These are phyloP conservation scores for Amphimallon solstitiale DNA, from an alignment of 2,888 invertebrate species.

Conservation along the genomic window DNA sequence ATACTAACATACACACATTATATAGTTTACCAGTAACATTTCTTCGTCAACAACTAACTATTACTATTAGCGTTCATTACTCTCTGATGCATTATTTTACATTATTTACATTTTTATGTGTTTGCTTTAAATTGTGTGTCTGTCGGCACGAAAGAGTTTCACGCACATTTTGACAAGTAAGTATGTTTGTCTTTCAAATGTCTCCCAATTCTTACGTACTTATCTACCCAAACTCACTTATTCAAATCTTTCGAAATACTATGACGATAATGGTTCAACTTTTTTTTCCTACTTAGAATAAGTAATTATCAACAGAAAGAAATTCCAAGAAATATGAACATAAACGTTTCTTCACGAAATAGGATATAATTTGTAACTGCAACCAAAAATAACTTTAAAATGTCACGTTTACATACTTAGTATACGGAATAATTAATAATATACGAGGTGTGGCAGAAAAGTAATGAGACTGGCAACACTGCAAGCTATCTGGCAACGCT, in stretches of 20 bases:
- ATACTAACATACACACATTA: slow-evolving; percentile 46
- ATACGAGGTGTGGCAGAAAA: too few species aligned
- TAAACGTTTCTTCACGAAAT: neutral
- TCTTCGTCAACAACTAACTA: neutral
- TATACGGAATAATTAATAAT: too few species aligned
- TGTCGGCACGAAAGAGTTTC: neutral
- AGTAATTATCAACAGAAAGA: neutral
- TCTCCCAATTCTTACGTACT: neutral
- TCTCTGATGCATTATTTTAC: slow-evolving; percentile 27
- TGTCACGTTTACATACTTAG: too few species aligned
- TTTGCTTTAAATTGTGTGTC: neutral
- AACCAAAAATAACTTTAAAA: neutral
- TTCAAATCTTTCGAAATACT: neutral
- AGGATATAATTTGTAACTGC: neutral
- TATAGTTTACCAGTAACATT: slow-evolving; percentile 12
- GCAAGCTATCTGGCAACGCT: too few species aligned
- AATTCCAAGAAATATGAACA: neutral
- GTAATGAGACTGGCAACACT: too few species aligned
- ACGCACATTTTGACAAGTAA: neutral
- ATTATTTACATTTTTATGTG: slow-evolving; percentile 10
- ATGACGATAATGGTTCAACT: neutral
- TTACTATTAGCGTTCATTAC: slow-evolving; percentile 23
- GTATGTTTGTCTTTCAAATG: slow-evolving; percentile 12
- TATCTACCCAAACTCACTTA: slow-evolving; percentile 4
- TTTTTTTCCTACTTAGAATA: neutral